These are phyloP conservation scores for Eurytoma californica DNA, from an alignment of 2,888 invertebrate genomes.

Conservation along the genomic window DNA sequence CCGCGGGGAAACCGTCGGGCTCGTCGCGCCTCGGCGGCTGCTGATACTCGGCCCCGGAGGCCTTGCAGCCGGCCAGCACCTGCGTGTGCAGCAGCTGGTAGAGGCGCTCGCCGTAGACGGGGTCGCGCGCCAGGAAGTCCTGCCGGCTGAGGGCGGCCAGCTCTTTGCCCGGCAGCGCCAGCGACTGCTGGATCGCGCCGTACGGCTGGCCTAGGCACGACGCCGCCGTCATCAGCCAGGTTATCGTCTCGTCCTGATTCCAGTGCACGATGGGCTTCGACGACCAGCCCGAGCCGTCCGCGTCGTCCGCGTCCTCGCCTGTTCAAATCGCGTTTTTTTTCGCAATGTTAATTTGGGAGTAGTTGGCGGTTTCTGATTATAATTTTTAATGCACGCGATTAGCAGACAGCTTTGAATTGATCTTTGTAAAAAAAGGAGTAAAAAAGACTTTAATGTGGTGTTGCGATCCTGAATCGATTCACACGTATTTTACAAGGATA, in stretches of 20 bases:
- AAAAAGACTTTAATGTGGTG: too few relatives aligned
- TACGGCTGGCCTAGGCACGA: conserved; percentile 67
- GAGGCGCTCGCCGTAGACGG: conserved; percentile 67
- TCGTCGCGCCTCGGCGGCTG: conserved; percentile 2
- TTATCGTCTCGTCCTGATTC: conserved; percentile 78
- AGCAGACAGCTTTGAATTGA: too few relatives aligned
- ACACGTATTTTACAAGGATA: too few relatives aligned
- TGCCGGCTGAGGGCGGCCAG: conserved; percentile 64
- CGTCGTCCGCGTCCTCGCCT: conserved; percentile 66
- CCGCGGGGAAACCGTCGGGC: too few relatives aligned
- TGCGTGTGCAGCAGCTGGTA: conserved; percentile 69
- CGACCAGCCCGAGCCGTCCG: conserved; percentile 76
- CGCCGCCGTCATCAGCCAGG: conserved; percentile 75
- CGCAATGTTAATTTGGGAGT: too few relatives aligned
- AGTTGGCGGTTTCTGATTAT: too few relatives aligned
- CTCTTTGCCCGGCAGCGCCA: conserved; percentile 68
- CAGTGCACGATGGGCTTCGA: conserved; percentile 77
- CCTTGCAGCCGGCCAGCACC: conserved; percentile 34
- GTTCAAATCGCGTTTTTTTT: background rate
- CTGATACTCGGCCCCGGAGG: conserved; percentile 13
- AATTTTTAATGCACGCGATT: too few relatives aligned
- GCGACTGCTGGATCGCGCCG: conserved; percentile 66
- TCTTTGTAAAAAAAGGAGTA: too few relatives aligned
- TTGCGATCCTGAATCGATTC: too few relatives aligned
- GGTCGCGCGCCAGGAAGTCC: conserved; percentile 68